Conservation (phyloP, 1,140 invertebrate species). For the Drosophila ananassae region DNA sequence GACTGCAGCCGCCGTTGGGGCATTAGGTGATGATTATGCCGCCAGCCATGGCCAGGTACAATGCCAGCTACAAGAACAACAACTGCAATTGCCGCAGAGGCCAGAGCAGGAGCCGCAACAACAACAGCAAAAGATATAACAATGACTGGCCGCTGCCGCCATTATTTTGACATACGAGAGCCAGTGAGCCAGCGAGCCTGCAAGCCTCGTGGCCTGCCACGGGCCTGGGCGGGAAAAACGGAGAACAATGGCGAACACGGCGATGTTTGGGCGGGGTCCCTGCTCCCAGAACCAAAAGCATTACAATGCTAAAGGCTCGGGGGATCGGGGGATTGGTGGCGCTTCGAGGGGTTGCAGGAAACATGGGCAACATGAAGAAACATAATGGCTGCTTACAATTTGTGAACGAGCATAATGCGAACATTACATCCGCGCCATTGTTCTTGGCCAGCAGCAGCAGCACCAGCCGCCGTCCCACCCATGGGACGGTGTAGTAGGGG, state of each 20-base stretch:
- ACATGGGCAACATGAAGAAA: conserved; percentile 79
- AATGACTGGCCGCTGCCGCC: conserved; percentile 55
- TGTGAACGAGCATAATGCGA: conserved; percentile 83
- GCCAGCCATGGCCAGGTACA: conserved; percentile 24
- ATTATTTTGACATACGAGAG: conserved; percentile 78
- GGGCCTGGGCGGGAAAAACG: background rate
- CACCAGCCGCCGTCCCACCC: background rate
- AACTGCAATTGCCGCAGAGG: conserved; percentile 3
- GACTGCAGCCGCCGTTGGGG: background rate
- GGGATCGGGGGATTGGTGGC: background rate
- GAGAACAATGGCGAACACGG: conserved; percentile 65
- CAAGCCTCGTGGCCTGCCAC: conserved; percentile 11
- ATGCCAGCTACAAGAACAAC: conserved; percentile 28
- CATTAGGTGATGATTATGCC: conserved; percentile 42
- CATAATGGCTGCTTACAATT: conserved; percentile 83
- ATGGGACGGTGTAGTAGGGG: background rate
- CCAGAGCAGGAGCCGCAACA: conserved; percentile 43
- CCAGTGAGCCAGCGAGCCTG: conserved; percentile 30
- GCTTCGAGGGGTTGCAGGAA: conserved; percentile 6
- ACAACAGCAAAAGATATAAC: conserved; percentile 36
- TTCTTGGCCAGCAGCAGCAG: conserved; percentile 44
- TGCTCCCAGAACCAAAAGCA: conserved; percentile 41
- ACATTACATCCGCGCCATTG: conserved; percentile 82
- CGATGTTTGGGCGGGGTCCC: conserved; percentile 44
- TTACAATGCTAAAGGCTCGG: conserved; percentile 54